Conservation (phyloP, 2,888 invertebrate species). For the Drosophila stalkeri region DNA sequence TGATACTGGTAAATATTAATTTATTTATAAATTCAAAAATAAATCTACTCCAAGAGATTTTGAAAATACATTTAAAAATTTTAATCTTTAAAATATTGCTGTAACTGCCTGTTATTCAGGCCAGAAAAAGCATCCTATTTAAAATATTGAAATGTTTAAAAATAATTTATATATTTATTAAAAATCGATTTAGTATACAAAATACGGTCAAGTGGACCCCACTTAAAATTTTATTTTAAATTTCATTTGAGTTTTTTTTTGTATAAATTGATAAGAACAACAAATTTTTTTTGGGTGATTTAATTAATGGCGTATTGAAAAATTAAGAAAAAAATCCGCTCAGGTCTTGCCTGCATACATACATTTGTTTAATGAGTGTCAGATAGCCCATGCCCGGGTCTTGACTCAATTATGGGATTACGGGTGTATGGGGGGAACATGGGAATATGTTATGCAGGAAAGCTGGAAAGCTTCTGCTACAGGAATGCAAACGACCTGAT, state of each 20-base stretch:
- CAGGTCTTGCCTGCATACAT: slow-evolving; percentile 35
- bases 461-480: slow-evolving; percentile 6
- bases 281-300: slow-evolving; percentile 1
- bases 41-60: not conserved
- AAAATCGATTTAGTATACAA: not conserved
- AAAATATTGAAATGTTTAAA: not conserved
- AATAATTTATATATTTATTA: not conserved
- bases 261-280: slow-evolving; percentile 41
- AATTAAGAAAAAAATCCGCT: not conserved
- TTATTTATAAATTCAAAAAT: slow-evolving; percentile 22
- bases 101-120: not conserved
- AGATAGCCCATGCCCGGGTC: slow-evolving; percentile 43
- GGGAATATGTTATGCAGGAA: slow-evolving; percentile 10
- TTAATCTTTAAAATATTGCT: not conserved
- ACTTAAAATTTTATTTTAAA: slow-evolving; percentile 12
- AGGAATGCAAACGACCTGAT: slow-evolving; percentile 25
- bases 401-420: slow-evolving; percentile 5
- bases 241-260: not conserved
- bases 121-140: not conserved
- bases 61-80: not conserved
- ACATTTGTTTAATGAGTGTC: slow-evolving; percentile 41
- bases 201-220: slow-evolving; percentile 1
- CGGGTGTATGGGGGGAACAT: slow-evolving; percentile 5
- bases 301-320: slow-evolving; percentile 43
- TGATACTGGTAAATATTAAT: slow-evolving; percentile 34